Evolutionary conservation across 1,140 invertebrate species (phyloP), one percentile per base, ranked within the genome.

Genomic region (Mycetomoellerius zeteki): DNA sequence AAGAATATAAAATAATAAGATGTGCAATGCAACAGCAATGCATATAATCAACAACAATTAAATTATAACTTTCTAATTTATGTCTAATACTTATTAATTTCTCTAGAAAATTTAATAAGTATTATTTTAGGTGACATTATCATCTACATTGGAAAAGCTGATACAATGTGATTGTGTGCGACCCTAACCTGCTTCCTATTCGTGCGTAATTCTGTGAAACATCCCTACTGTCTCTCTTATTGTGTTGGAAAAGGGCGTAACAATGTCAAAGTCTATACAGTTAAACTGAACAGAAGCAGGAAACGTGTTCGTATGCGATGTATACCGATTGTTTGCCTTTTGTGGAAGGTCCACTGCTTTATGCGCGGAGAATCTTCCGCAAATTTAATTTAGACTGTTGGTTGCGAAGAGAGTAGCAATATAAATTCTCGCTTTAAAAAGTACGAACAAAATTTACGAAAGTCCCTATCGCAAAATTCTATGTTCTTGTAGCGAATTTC

Each of bases 251-350:
- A 24, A 77, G 33, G 16, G 65, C 65, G 33, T 69, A 90, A 87
- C 85, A 90, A 87, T 87, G 89, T 90, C 77, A 77, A 89, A 76
- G 88, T 82, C 84, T 89, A 64, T 89, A 86, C 85, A 47, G 72
- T 86, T 72, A 89, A 90, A 69, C 60, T 52, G 69, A 43, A 82
- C 60, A 52, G 52, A 77, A 33, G 8, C 16, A 71, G 21, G 21
- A 89, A 86, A 90, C 85, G 56, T 58, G 71, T 64, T 60, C 82
- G 43, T 75, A 47, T 75, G 30, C 58, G 50, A 30, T 65, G 84
- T 86, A 89, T n/a, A 33, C 84, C 62, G 75, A 89, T 88, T 88
- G 80, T 90, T 89, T 37, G 56, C 64, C 65, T 86, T 86, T 64
- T 52, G 16, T 43, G 47, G 50, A 56, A 86, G 33, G 27, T 85